These are phyloP conservation scores for Alosa alosa DNA, from an alignment of 2,113 vertebrate genomes.

Conservation along the genomic window DNA sequence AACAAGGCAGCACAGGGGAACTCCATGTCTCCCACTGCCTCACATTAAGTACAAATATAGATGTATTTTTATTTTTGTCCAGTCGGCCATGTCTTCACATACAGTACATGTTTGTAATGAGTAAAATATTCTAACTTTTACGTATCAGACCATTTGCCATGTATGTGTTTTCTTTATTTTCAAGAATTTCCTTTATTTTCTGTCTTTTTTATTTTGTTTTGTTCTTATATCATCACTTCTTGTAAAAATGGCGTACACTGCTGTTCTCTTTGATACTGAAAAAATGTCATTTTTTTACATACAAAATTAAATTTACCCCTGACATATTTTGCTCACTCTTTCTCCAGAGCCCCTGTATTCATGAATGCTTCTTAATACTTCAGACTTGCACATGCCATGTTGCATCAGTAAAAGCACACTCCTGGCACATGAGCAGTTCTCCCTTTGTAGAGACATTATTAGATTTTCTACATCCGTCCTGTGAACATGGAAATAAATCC, in stretches of 20 bases:
- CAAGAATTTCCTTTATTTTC: neutral
- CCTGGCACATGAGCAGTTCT: neutral
- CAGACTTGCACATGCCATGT: neutral
- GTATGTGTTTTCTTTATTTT: too few relatives aligned
- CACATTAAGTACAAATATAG: too few relatives aligned
- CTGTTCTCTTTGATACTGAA: too few relatives aligned
- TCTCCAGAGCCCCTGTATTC: neutral
- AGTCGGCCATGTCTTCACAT: too few relatives aligned
- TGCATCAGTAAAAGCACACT: neutral
- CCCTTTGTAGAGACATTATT: neutral
- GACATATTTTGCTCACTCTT: neutral
- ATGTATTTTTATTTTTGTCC: too few relatives aligned
- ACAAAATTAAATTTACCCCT: neutral
- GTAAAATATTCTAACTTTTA: neutral
- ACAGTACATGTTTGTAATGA: neutral
- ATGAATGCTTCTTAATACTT: neutral
- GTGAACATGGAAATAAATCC: conserved; percentile 7
- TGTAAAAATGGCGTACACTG: too few relatives aligned
- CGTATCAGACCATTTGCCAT: neutral
- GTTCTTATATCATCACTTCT: neutral
- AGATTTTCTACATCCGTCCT: neutral
- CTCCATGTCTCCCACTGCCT: neutral
- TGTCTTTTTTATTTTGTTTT: neutral
- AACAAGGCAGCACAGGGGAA: neutral
- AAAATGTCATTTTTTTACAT: neutral